phyloP scores from a whole-genome alignment of 92 coral and sea anemone species.

The Umimayanthus kanabou region DNA sequence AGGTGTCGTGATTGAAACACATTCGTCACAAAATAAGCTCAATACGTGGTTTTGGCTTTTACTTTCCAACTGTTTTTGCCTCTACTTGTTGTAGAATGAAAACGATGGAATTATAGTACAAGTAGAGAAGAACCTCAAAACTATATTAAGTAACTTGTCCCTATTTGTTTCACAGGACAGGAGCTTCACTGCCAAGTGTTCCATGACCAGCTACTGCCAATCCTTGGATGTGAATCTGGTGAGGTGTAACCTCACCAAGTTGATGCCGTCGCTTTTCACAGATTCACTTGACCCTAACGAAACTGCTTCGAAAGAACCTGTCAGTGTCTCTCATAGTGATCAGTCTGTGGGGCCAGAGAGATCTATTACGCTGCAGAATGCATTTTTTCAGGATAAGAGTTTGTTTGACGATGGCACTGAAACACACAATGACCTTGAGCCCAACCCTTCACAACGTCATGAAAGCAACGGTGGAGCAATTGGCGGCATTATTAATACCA shows the following conservation, averaged over 20 bases:
- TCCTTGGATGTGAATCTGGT: conserved; percentile 55
- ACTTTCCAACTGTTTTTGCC: not conserved
- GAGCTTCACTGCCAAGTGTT: conserved; percentile 28
- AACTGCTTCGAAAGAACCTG: not conserved
- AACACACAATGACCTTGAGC: not conserved
- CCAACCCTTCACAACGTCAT: not conserved
- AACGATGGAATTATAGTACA: too few species aligned
- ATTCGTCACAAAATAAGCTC: too few species aligned
- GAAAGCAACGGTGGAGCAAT: not conserved
- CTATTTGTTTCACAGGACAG: not conserved
- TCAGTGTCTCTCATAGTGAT: not conserved
- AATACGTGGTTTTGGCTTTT: too few species aligned
- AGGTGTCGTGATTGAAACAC: too few species aligned
- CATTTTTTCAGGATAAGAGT: conserved; percentile 56
- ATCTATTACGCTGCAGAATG: not conserved
- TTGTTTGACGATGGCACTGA: conserved; percentile 73
- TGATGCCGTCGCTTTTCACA: conserved; percentile 61
- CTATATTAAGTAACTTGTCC: not conserved
- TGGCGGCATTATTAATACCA: not conserved
- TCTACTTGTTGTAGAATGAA: too few species aligned
- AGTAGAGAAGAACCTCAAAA: not conserved
- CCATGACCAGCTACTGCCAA: conserved; percentile 58
- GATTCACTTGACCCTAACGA: not conserved
- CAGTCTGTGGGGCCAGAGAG: conserved; percentile 13
- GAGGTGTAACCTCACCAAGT: conserved; percentile 52